These are phyloP conservation scores for Julus scandinavius DNA, from an alignment of 2,888 invertebrate genomes.

Conservation along the genomic window DNA sequence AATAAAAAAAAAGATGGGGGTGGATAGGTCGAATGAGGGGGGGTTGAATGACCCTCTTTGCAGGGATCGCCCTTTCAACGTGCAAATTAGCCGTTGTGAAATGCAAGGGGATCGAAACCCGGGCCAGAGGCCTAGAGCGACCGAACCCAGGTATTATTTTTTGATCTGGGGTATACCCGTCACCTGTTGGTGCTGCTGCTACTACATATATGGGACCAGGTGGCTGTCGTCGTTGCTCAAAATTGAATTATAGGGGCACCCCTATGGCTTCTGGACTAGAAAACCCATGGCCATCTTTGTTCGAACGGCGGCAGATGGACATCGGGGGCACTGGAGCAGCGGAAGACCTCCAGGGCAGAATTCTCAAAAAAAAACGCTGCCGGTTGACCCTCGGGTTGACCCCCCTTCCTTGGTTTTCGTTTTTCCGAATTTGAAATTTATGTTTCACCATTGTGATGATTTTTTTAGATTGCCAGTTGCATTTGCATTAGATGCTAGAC, in stretches of 20 bases:
- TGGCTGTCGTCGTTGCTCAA: neutral
- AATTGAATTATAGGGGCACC: neutral
- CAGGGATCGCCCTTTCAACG: conserved; percentile 13
- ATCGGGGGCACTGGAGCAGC: conserved; percentile 13
- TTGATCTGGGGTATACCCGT: neutral
- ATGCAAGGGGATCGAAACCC: conserved; percentile 8
- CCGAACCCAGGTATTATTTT: neutral
- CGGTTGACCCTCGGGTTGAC: neutral
- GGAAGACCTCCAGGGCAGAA: conserved; percentile 9
- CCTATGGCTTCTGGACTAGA: neutral
- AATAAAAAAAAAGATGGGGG: neutral
- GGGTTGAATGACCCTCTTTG: conserved; percentile 3
- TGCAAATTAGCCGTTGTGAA: neutral
- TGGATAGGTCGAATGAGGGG: neutral
- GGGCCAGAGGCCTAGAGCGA: neutral
- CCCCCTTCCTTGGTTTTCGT: neutral
- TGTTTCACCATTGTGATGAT: too few species aligned
- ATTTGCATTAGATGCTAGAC: too few species aligned
- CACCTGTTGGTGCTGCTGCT: neutral
- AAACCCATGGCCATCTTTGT: neutral
- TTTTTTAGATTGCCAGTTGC: too few species aligned
- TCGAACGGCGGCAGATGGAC: conserved; percentile 6
- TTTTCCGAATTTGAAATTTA: too few species aligned
- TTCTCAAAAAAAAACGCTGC: neutral
- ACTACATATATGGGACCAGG: neutral